Evolutionary conservation across 2,113 vertebrate genomes (phyloP).

Genomic region (Hippocampus abdominalis): DNA sequence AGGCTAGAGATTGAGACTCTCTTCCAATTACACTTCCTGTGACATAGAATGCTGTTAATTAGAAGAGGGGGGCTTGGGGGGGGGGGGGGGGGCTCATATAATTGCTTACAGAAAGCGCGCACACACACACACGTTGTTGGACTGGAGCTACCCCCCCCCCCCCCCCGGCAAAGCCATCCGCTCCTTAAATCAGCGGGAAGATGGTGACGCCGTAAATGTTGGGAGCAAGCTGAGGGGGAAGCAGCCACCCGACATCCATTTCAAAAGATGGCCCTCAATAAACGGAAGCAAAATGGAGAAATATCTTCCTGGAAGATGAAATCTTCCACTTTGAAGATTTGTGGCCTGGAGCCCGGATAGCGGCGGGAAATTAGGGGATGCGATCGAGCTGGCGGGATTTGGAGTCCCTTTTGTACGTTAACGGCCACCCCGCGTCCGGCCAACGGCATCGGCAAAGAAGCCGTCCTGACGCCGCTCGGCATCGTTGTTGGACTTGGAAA

Average conservation of each 20-base stretch:
- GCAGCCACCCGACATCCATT: conserved; percentile 40
- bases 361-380: conserved; percentile 20
- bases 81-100: conserved; percentile 31
- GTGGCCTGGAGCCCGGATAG: conserved; percentile 28
- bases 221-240: conserved; percentile 24
- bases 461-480: conserved; percentile 28
- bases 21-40: conserved; percentile 46
- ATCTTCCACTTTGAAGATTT: conserved; percentile 48
- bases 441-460: conserved; percentile 52
- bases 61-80: conserved; percentile 41
- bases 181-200: conserved; percentile 45
- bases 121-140: conserved; percentile 19
- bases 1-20: conserved; percentile 47
- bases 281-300: conserved; percentile 49
- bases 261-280: conserved; percentile 41
- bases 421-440: conserved; percentile 43
- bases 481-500: conserved; percentile 52
- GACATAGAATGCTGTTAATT: conserved; percentile 35
- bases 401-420: conserved; percentile 46
- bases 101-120: conserved; percentile 27
- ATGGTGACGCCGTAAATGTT: conserved; percentile 46
- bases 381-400: conserved; percentile 44
- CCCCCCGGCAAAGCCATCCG: conserved; percentile 41
- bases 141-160: too few species aligned
- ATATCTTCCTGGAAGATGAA: conserved; percentile 47